phyloP scores from a whole-genome alignment of 2,113 vertebrate genomes.

The Monarcha castaneiventris region DNA sequence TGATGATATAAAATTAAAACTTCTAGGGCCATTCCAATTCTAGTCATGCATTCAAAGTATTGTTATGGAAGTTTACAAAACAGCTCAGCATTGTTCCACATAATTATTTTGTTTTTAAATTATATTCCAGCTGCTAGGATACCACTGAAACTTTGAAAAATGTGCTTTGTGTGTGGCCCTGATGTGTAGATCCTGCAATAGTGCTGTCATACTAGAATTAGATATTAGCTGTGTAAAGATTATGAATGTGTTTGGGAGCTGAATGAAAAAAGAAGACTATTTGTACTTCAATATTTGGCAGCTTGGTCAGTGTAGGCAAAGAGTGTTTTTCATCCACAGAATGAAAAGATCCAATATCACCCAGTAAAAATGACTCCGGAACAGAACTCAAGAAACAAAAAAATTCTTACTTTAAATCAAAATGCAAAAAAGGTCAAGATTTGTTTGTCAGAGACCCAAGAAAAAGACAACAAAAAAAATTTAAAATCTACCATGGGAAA shows the following conservation, averaged over 20 bases:
- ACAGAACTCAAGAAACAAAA: neutral
- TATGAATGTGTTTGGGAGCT: neutral
- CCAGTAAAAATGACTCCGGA: neutral
- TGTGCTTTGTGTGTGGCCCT: neutral
- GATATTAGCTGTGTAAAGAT: neutral
- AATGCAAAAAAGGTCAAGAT: constrained; percentile 12
- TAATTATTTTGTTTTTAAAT: neutral
- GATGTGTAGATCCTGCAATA: neutral
- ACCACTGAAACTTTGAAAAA: neutral
- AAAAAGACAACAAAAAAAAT: constrained; percentile 53
- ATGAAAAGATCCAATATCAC: neutral
- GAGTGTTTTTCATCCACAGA: neutral
- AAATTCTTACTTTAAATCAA: neutral
- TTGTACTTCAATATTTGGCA: neutral
- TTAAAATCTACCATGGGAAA: constrained; percentile 65
- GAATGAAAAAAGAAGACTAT: neutral
- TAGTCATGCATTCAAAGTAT: neutral
- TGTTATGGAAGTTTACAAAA: neutral
- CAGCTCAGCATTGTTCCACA: neutral
- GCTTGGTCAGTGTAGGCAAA: neutral
- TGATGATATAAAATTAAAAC: neutral
- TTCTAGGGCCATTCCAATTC: neutral
- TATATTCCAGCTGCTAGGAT: neutral
- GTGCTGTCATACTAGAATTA: neutral
- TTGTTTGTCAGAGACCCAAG: constrained; percentile 16